These are phyloP conservation scores for Tenebrio molitor DNA, from an alignment of 1,140 invertebrate genomes.

Conservation along the genomic window DNA sequence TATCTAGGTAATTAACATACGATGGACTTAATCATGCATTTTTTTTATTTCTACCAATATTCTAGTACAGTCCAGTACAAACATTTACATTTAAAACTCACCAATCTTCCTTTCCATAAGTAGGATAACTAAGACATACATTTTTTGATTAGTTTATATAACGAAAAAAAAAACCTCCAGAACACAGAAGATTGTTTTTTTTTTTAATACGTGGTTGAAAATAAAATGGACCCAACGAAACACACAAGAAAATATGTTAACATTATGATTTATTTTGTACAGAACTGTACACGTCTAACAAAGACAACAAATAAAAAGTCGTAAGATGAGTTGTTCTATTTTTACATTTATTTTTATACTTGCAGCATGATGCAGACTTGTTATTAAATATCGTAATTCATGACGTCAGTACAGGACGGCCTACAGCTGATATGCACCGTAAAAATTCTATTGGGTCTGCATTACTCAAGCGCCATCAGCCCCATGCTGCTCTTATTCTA, in stretches of 20 bases:
- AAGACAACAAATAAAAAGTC: not conserved
- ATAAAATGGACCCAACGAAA: no score
- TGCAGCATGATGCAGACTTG: not conserved
- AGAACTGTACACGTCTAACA: conserved; percentile 5
- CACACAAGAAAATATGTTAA: no score
- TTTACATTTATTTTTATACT: not conserved
- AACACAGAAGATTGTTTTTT: not conserved
- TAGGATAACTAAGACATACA: conserved; percentile 70
- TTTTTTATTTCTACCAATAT: conserved; percentile 14
- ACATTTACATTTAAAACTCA: conserved; percentile 65
- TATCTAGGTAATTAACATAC: no score
- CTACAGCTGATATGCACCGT: no score
- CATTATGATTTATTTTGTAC: not conserved
- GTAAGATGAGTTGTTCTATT: not conserved
- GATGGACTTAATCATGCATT: no score
- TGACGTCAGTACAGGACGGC: not conserved
- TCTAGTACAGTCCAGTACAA: conserved; percentile 31
- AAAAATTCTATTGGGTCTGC: not conserved
- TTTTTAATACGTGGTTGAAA: not conserved
- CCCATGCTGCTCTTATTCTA: not conserved
- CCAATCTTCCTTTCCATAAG: conserved; percentile 75
- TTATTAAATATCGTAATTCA: not conserved
- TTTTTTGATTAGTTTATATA: conserved; percentile 30
- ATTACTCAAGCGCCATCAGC: not conserved
- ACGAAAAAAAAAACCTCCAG: not conserved